phyloP scores from a whole-genome alignment of 2,888 invertebrate species.

The Ceriagrion tenellum region DNA sequence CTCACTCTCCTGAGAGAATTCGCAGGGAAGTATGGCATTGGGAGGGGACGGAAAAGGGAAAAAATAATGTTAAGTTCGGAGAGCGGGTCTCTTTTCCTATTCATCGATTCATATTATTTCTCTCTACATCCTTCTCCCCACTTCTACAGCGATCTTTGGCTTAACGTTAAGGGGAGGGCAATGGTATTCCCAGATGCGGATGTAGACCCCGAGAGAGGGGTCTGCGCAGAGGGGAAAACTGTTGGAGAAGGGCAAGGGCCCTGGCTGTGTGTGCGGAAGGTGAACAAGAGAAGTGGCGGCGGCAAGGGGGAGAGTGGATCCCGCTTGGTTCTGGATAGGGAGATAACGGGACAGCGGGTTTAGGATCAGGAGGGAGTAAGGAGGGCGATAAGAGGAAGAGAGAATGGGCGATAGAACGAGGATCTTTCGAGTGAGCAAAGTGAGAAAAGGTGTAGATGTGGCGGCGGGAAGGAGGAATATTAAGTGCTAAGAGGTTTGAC shows the following conservation, averaged over 20 bases:
- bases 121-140: not conserved
- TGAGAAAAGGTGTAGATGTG: slow-evolving; percentile 3
- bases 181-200: slow-evolving; percentile 6
- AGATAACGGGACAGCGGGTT: not conserved
- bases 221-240: not conserved
- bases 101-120: slow-evolving; percentile 32
- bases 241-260: not conserved
- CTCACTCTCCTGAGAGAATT: no score
- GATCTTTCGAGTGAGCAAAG: not conserved
- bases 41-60: not conserved
- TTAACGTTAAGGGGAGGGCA: not conserved
- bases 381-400: not conserved
- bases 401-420: not conserved
- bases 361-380: not conserved
- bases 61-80: not conserved
- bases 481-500: slow-evolving; percentile 3
- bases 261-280: not conserved
- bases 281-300: not conserved
- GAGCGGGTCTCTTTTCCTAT: not conserved
- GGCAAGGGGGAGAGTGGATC: not conserved
- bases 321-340: not conserved
- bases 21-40: not conserved
- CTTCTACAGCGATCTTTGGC: not conserved
- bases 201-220: not conserved
- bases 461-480: slow-evolving; percentile 5